Percentiles rank a stretch among this genome's conserved stretches.
phyloP scores from a whole-genome alignment of 2,888 invertebrate genomes.

The Cerceris rybyensis region DNA sequence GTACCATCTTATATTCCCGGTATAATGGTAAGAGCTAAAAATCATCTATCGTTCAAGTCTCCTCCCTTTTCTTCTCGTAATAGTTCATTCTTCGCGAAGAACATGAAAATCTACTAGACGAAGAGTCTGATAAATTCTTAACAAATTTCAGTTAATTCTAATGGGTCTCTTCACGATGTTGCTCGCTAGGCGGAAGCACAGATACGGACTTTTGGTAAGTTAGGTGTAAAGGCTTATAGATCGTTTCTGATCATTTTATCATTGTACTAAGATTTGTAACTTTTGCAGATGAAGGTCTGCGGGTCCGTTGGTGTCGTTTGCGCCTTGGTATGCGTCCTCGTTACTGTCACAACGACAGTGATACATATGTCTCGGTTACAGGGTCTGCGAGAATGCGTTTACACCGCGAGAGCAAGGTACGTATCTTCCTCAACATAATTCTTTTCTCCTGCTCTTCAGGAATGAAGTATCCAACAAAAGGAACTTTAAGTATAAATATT shows the following conservation, averaged over 20 bases:
- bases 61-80: neutral
- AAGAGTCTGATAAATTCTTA: neutral
- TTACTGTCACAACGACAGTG: conserved; percentile 94
- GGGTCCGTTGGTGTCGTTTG: conserved; percentile 94
- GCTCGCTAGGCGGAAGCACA: conserved; percentile 90
- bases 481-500: neutral
- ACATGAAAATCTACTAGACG: neutral
- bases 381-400: conserved; percentile 93
- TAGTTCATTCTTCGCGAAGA: neutral
- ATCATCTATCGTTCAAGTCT: conserved; percentile 28
- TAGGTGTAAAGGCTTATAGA: conserved; percentile 4
- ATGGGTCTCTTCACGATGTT: conserved; percentile 94
- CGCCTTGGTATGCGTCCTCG: conserved; percentile 93
- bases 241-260: conserved; percentile 5
- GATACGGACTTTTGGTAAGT: conserved; percentile 94
- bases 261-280: conserved; percentile 31
- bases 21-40: conserved; percentile 88
- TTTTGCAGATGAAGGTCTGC: conserved; percentile 91
- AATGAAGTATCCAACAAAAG: too few species aligned
- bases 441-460: neutral
- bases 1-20: conserved; percentile 97
- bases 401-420: conserved; percentile 84
- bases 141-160: conserved; percentile 88
- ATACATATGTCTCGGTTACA: conserved; percentile 94
- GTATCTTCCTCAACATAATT: neutral